Conservation (phyloP, 2,797 vertebrate species). For the Adrianichthys oophorus region DNA sequence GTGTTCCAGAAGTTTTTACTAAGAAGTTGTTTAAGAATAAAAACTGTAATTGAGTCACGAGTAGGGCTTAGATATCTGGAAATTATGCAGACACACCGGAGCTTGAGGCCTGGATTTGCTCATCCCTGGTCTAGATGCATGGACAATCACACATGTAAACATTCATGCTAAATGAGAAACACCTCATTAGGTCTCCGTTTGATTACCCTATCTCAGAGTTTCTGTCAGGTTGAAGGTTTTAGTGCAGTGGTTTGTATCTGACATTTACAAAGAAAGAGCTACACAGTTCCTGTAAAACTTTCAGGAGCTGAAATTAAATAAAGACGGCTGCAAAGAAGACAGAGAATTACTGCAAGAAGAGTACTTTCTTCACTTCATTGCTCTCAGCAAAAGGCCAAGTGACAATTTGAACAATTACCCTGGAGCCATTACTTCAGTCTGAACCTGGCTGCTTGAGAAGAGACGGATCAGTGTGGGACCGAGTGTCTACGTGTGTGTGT, state of each 20-base stretch:
- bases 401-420: constrained; percentile 82
- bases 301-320: constrained; percentile 53
- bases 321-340: constrained; percentile 43
- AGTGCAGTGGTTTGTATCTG: constrained; percentile 32
- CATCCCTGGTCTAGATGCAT: too few relatives aligned
- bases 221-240: neutral
- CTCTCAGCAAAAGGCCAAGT: constrained; percentile 79
- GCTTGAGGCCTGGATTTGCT: too few relatives aligned
- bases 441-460: constrained; percentile 52
- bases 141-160: too few relatives aligned
- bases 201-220: too few relatives aligned
- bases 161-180: too few relatives aligned
- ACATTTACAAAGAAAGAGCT: constrained; percentile 39
- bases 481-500: neutral
- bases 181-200: too few relatives aligned
- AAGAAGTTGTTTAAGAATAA: too few relatives aligned
- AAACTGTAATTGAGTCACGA: too few relatives aligned
- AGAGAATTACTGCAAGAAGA: constrained; percentile 62
- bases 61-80: too few relatives aligned
- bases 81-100: too few relatives aligned
- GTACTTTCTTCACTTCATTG: constrained; percentile 59
- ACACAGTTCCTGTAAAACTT: constrained; percentile 39
- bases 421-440: constrained; percentile 73
- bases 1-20: too few relatives aligned
- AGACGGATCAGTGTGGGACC: constrained; percentile 43